These are phyloP conservation scores for Parasteatoda tepidariorum DNA, from an alignment of 1,140 invertebrate genomes.

Conservation along the genomic window DNA sequence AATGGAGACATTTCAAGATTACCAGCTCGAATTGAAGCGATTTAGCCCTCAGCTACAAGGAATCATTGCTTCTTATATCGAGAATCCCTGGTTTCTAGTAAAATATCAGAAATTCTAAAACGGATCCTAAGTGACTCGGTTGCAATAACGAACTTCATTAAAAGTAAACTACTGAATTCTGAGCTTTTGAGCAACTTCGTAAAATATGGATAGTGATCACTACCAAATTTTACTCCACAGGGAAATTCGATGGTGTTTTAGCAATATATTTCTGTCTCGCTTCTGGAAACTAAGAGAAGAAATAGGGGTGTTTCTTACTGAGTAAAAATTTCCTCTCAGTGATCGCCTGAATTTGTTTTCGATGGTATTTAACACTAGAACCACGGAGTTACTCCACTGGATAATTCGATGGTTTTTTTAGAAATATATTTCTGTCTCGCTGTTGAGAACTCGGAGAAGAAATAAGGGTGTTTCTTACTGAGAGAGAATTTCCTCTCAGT, in stretches of 20 bases:
- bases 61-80: slow-evolving; percentile 65
- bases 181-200: slow-evolving; percentile 61
- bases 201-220: slow-evolving; percentile 10
- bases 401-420: no score
- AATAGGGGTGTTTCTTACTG: no score
- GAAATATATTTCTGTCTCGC: not conserved
- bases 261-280: not conserved
- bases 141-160: slow-evolving; percentile 63
- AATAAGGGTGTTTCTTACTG: no score
- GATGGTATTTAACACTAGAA: no score
- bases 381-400: not conserved
- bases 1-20: slow-evolving; percentile 61
- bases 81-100: slow-evolving; percentile 62
- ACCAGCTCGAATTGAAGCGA: slow-evolving; percentile 60
- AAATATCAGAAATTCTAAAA: slow-evolving; percentile 59
- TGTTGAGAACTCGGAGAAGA: no score
- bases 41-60: slow-evolving; percentile 54
- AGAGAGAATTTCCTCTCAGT: not conserved
- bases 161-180: slow-evolving; percentile 62
- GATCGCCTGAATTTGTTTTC: not conserved
- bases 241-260: no score
- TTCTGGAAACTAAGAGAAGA: no score
- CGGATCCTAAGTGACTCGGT: slow-evolving; percentile 58
- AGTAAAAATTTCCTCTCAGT: not conserved
- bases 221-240: not conserved